Conservation (phyloP, 2,888 invertebrate genomes). For the Eristalis pertinax region DNA sequence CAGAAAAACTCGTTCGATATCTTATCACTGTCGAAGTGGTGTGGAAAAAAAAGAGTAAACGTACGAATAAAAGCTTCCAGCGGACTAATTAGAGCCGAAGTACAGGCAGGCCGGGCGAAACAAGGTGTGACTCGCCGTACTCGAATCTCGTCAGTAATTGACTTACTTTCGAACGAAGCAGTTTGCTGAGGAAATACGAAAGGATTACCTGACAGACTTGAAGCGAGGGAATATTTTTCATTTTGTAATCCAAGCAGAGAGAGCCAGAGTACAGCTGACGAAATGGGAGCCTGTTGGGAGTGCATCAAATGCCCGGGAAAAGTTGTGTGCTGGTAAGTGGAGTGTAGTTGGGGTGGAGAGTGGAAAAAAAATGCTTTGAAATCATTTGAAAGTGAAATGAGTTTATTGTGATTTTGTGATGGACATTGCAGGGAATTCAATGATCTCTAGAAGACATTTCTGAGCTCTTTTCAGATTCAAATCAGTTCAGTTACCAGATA, state of each 20-base stretch:
- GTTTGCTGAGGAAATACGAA: neutral
- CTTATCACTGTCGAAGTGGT: neutral
- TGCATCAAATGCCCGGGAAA: slow-evolving; percentile 79
- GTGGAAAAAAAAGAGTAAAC: neutral
- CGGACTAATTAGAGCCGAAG: neutral
- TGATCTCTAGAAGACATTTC: no score
- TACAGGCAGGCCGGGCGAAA: neutral
- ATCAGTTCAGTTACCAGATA: no score
- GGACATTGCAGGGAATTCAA: neutral
- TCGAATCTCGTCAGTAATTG: neutral
- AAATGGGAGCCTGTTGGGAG: slow-evolving; percentile 78
- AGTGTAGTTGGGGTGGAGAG: neutral
- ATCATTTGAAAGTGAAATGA: no score
- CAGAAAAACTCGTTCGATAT: neutral
- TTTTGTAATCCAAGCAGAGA: neutral
- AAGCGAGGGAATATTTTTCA: neutral
- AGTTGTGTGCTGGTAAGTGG: slow-evolving; percentile 78
- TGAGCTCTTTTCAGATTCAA: no score
- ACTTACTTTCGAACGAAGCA: neutral
- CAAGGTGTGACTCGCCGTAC: neutral
- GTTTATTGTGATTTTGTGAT: neutral
- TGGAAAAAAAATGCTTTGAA: neutral
- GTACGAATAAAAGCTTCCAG: neutral
- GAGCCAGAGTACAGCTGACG: slow-evolving; percentile 10
- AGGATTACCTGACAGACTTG: neutral